A percentile compares a stretch with the other conserved stretches of the same genome.
Evolutionary conservation across 1,140 invertebrate genomes (phyloP).

Genomic region (Macrocentrus cingulum): DNA sequence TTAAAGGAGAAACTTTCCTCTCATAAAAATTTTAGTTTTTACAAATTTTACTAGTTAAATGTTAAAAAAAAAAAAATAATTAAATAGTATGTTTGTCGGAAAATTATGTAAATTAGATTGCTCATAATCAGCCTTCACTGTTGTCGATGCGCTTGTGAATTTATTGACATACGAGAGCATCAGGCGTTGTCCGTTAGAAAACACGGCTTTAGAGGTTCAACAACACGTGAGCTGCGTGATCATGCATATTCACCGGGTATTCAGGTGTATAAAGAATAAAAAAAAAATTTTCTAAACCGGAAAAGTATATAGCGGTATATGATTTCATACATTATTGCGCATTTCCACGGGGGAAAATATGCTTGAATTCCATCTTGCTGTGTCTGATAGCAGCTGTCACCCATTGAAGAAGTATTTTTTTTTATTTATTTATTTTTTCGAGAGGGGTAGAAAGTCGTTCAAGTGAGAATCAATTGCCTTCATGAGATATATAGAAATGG

Average conservation of each 20-base stretch:
- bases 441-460: too few relatives aligned
- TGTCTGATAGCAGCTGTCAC: too few relatives aligned
- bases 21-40: not conserved
- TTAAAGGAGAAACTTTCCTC: constrained; percentile 11
- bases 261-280: not conserved
- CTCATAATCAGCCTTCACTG: constrained; percentile 11
- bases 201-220: constrained; percentile 16
- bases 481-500: too few relatives aligned
- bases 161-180: not conserved
- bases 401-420: too few relatives aligned
- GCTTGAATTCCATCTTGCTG: too few relatives aligned
- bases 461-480: too few relatives aligned
- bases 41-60: not conserved
- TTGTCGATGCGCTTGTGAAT: constrained; percentile 17
- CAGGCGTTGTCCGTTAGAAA: not conserved
- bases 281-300: not conserved
- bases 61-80: not conserved
- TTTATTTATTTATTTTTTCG: too few relatives aligned
- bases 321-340: not conserved
- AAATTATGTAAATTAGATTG: constrained; percentile 3
- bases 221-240: constrained; percentile 21
- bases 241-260: constrained; percentile 23
- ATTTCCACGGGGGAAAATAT: too few relatives aligned
- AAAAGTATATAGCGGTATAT: not conserved
- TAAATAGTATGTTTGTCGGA: not conserved